Base-by-base conservation (phyloP, 2,797 vertebrate genomes). In the Mus spretus region DNA sequence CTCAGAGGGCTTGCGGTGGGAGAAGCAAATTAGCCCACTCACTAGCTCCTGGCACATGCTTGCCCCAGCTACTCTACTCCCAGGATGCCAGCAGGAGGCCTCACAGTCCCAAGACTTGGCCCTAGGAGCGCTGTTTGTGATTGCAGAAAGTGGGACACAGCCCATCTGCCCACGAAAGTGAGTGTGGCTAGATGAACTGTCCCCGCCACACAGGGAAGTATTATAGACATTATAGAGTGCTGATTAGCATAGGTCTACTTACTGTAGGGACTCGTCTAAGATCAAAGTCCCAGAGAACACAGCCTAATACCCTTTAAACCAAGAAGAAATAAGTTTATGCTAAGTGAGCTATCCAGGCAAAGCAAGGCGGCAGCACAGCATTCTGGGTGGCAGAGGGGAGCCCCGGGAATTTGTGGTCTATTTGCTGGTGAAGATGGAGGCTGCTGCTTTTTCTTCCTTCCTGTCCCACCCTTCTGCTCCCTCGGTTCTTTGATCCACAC, bases 161-260 rank as follows among this genome's bases (percentile, higher is more conserved):
- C 4, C 9, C n/a, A 13, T n/a, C 31, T 34, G n/a, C 44, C n/a
- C 19, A 9, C 0, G 9, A 17, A 31, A 2, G 13, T 2, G 22
- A 81, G 3, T 20, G 20, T 63, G 55, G 28, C 9, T 22, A 37
- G 50, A 50, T 31, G 28, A 34, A n/a, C 53, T 37, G 31, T 26
- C 55, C 9, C n/a, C 1, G 5, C 5, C 40, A 72, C 8, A 24
- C 61, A 37, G 15, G 7, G 44, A 72, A 77, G 28, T 44, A 8
- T 53, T 15, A 40, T n/a, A 72, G 34, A 84, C 17, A 22, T 1
- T 0, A 9, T 0, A 9, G 19, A 22, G n/a, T 34, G 31, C 11
- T 3, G 20, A 13, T 7, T 37, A 31, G 47, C 7, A 19, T 3
- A 31, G 80, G 15, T 77, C 34, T 12, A 19, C 22, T 26, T 81